A percentile compares a stretch with the other conserved stretches of the same genome.
Conservation (phyloP, 2,888 invertebrate species). For the Dynastes tityus region DNA sequence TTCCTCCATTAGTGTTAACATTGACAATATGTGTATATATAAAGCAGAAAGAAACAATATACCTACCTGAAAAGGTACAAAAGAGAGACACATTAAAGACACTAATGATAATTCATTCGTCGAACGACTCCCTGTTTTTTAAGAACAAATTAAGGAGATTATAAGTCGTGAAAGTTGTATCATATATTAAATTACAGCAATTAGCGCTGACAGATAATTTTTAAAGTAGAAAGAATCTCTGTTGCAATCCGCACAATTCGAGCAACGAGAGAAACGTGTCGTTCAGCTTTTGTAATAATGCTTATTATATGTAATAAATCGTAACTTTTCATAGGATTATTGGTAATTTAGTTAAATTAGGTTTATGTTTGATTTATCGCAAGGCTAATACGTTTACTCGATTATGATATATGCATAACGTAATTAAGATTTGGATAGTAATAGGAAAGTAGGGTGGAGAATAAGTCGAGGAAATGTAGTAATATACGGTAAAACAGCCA, state of each 20-base stretch:
- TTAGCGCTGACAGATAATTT: slow-evolving; percentile 2
- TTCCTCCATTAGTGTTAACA: too few relatives aligned
- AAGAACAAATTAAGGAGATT: slow-evolving; percentile 6
- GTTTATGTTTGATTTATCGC: too few relatives aligned
- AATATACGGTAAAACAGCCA: too few relatives aligned
- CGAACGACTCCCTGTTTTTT: slow-evolving; percentile 8
- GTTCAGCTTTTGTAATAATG: neutral
- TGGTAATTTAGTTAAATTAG: too few relatives aligned
- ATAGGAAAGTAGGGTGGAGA: too few relatives aligned
- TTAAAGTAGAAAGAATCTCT: neutral
- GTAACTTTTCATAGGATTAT: too few relatives aligned
- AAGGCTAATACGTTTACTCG: too few relatives aligned
- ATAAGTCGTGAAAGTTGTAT: neutral
- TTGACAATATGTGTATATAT: neutral
- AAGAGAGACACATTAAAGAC: neutral
- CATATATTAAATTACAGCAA: slow-evolving; percentile 10
- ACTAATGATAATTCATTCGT: slow-evolving; percentile 5
- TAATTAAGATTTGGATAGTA: too few relatives aligned
- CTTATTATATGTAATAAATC: too few relatives aligned
- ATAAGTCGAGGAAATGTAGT: too few relatives aligned
- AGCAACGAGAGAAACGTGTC: neutral
- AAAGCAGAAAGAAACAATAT: neutral
- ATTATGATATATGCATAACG: too few relatives aligned
- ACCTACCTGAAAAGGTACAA: neutral
- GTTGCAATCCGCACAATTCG: neutral